Percentiles rank a stretch among this genome's conserved stretches.
These are phyloP conservation scores for Cherax destructor DNA, from an alignment of 1,140 invertebrate species.

Conservation along the genomic window DNA sequence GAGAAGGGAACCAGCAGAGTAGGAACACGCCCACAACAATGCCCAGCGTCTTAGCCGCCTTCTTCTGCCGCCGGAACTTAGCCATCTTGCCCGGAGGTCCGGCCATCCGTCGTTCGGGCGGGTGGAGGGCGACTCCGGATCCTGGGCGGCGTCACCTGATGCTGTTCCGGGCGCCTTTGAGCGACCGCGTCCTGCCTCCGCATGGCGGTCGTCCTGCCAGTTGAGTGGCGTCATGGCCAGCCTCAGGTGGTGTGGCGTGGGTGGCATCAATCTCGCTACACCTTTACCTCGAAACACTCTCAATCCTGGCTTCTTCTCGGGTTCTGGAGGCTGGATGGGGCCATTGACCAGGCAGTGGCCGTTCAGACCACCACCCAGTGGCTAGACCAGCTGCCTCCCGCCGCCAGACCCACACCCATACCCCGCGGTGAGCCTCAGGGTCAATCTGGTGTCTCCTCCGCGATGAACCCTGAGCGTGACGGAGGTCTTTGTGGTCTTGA, in stretches of 20 bases:
- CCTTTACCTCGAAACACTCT: conserved; percentile 32
- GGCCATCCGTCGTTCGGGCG: conserved; percentile 70
- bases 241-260: conserved; percentile 14
- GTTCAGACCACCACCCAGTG: conserved; percentile 64
- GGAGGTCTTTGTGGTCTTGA: conserved; percentile 77
- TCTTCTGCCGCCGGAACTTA: conserved; percentile 96
- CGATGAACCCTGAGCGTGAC: conserved; percentile 80
- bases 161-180: neutral
- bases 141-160: conserved; percentile 1
- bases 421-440: conserved; percentile 73
- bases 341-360: conserved; percentile 39
- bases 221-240: conserved; percentile 30
- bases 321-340: neutral
- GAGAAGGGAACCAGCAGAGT: conserved; percentile 96
- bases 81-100: conserved; percentile 77
- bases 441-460: conserved; percentile 73
- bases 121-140: conserved; percentile 71
- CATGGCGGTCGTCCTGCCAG: conserved; percentile 1
- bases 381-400: conserved; percentile 39
- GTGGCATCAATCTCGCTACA: conserved; percentile 36
- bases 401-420: conserved; percentile 62
- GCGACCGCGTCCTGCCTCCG: neutral
- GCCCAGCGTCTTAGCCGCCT: conserved; percentile 94
- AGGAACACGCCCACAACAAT: conserved; percentile 82
- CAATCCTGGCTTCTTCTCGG: neutral